Evolutionary conservation across 2,888 invertebrate genomes (phyloP), one percentile per base, ranked within the genome.

Genomic region (Athalia circularis): DNA sequence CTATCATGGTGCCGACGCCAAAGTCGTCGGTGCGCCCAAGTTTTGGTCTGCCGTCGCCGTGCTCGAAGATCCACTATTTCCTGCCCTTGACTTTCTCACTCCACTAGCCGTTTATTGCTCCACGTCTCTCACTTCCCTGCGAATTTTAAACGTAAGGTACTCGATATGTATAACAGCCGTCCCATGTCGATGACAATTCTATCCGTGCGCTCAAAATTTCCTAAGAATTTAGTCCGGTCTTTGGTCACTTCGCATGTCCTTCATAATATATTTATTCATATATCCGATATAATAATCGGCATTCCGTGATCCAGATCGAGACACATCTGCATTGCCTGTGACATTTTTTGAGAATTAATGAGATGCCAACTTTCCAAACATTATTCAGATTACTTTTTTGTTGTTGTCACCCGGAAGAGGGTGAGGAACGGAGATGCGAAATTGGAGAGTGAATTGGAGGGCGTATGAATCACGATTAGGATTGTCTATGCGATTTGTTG

Each of bases 1-100:
- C 97, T 91, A 98, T 97, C 98, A 98, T 98, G 83, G 72, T 79
- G 81, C 77, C 67, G 79, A 77, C 68, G 67, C 77, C 77, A 65
- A 68, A 65, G 68, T 64, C 68, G 72, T 65, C 74, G 72, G 57
- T 57, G 57, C 59, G 47, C 57, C 45, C 72, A 59, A 47, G 52
- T 52, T 72, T 52, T 64, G 77, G 65, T 67, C 80, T 77, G 79
- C 77, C 77, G 79, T 81, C 68, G 65, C 54, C 80, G 80, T 57
- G 48, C 29, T 59, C 65, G 72, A 72, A 72, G 45, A 72, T 72
- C 57, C 72, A 72, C 72, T 72, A 72, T 72, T 45, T 59, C 4
- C 47, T 72, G n/a, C 6, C 72, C 57, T 72, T 47, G 57, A 15
- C 72, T 72, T 15, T 72, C 43, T 29, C 57, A 4, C 47, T 72